phyloP scores from a whole-genome alignment of 1,140 invertebrate species.

The Meteorus sp. region DNA sequence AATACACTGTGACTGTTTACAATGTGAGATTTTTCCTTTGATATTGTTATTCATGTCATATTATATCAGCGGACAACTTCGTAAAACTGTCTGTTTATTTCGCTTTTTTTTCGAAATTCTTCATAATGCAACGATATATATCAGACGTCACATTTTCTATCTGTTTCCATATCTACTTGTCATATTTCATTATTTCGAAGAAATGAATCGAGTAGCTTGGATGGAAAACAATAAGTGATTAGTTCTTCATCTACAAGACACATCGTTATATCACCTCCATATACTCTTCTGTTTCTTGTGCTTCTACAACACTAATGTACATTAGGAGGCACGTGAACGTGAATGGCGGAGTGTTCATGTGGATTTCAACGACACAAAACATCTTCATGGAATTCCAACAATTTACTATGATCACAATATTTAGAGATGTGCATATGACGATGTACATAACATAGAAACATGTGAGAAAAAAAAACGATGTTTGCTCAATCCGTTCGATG shows the following conservation, averaged over 20 bases:
- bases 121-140: no score
- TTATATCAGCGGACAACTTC: no score
- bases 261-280: neutral
- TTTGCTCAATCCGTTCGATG: no score
- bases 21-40: slow-evolving; percentile 33
- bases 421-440: no score
- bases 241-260: neutral
- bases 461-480: no score
- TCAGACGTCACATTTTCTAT: no score
- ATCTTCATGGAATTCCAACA: slow-evolving; percentile 11
- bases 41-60: slow-evolving; percentile 29
- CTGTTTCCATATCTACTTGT: neutral
- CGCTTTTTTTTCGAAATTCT: no score
- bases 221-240: neutral
- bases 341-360: slow-evolving; percentile 7
- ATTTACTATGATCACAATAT: slow-evolving; percentile 21
- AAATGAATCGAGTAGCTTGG: neutral
- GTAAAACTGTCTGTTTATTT: no score
- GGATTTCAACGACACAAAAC: slow-evolving; percentile 2
- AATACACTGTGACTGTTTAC: slow-evolving; percentile 25
- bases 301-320: neutral
- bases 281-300: neutral
- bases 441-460: no score
- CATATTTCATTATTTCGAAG: no score
- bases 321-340: slow-evolving; percentile 25